These are phyloP conservation scores for Brevimyrus niger DNA, from an alignment of 2,113 vertebrate species.

Conservation along the genomic window DNA sequence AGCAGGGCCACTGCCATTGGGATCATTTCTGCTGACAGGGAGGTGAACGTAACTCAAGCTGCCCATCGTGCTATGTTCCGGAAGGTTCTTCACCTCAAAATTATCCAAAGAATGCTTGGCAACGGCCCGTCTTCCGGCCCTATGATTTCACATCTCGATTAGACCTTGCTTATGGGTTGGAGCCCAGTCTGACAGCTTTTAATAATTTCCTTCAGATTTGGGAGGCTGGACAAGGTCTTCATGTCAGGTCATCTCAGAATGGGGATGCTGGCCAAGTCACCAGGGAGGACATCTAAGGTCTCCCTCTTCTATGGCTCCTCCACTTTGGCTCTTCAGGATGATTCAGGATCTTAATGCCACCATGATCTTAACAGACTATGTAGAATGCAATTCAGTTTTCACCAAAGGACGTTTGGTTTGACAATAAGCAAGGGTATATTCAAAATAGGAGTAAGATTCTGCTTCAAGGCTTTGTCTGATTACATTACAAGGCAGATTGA, in stretches of 20 bases:
- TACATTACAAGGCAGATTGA: background rate
- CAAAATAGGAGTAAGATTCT: background rate
- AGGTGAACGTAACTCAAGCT: constrained; percentile 20
- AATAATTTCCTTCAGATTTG: background rate
- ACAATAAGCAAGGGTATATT: background rate
- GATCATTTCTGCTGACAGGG: background rate
- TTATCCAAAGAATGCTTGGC: constrained; percentile 8
- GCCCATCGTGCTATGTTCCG: background rate
- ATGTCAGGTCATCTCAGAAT: background rate
- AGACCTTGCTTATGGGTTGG: constrained; percentile 17
- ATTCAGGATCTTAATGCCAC: background rate
- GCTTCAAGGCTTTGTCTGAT: background rate
- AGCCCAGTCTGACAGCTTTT: background rate
- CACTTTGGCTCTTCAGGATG: background rate
- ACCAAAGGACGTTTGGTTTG: background rate
- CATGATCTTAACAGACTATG: background rate
- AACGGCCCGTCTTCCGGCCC: constrained; percentile 3
- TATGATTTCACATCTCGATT: constrained; percentile 23
- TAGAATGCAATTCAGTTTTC: background rate
- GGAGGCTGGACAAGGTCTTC: background rate
- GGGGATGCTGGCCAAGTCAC: background rate
- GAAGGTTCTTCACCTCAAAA: constrained; percentile 22
- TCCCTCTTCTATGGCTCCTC: background rate
- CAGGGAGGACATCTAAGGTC: constrained; percentile 2
- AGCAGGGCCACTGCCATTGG: constrained; percentile 4